Evolutionary conservation across 2,113 vertebrate species (phyloP), one percentile per base, ranked within the genome.

Genomic region (Cebidichthys violaceus): DNA sequence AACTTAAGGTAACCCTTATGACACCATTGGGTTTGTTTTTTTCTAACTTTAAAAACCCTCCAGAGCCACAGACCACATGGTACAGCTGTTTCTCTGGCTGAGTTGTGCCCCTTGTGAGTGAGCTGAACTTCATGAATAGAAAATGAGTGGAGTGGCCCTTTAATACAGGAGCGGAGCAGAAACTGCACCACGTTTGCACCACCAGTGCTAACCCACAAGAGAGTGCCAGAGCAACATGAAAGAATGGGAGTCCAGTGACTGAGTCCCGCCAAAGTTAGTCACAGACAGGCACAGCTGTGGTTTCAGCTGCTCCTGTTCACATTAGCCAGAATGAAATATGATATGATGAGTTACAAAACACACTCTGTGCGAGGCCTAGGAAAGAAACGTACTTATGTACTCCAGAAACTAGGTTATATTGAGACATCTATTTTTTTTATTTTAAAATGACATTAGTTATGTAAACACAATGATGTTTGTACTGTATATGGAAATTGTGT

Each of bases 191-290:
- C 9, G 41, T 29, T n/a, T 77, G 68, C 69, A 88, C n/a, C 5
- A 76, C 61, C 43, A 4, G 5, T 37, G 0, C 13, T 27, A 2
- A 35, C 84, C 84, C 88, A 85, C 82, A 43, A 76, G 88, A 62
- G 81, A 7, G 76, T 2, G 76, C 24, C 22, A 84, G 4, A 1
- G 1, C 39, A 54, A 3, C 41, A 68, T 2, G 52, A 37, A 54
- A 50, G 1, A 74, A 77, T 1, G 14, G 1, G 13, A 35, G 10
- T n/a, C n/a, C 18, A 27, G 37, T 15, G 29, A 54, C 15, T 43
- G 10, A 35, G 8, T 52, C 41, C 4, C 3, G 18, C 3, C 50
- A 27, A 14, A n/a, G n/a, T 7, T 35, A 2, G 8, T 27, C 9
- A 29, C n/a, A 20, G 70, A 43, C 24, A n/a, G n/a, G 27, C 29